Base-by-base conservation (phyloP, 2,888 invertebrate species). In the Thereva unica region DNA sequence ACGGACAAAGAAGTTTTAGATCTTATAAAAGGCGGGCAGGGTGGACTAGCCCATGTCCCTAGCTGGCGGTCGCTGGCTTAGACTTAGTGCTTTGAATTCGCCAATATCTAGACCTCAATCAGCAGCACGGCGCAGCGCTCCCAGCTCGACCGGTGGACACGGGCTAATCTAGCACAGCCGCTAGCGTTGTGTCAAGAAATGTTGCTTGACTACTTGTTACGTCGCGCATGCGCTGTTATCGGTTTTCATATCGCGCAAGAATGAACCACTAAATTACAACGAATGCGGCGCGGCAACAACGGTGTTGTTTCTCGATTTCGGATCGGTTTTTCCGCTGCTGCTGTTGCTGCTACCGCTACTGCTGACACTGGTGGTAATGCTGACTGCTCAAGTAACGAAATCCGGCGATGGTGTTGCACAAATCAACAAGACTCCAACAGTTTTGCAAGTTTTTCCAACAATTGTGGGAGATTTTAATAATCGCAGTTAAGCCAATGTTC, bases 401-500 rank as follows among this genome's bases (percentile, higher is more conserved):
- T 53, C 23, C n/a, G 38, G 12, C 38, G 10, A 40, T 53, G 38
- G 37, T 10, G 38, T 40, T 40, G 38, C 38, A 10, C 8, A 53
- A 53, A 53, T 40, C 53, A 53, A 10, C 38, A 38, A 38, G 38
- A 53, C 37, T 53, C 23, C 23, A 40, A 6, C 8, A 37, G 38
- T 38, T 53, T 53, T 38, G 38, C 38, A 38, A 53, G 53, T 53
- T 35, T 35, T 9, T 38, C 5, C 37, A 52, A 50, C 38, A 53
- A 53, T 53, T 53, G 53, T 53, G 53, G 53, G 53, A 53, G 8
- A 40, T 53, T 53, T 53, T 53, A 10, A 53, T 38, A 53, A 53
- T 53, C 53, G 4, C 23, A 53, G 37, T 23, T 23, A 23, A 23
- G 23, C 23, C 38, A 5, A 23, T n/a, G n/a, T 38, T 37, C 23